Conservation (phyloP, 2,113 vertebrate genomes). For the Oostethus manadensis region DNA sequence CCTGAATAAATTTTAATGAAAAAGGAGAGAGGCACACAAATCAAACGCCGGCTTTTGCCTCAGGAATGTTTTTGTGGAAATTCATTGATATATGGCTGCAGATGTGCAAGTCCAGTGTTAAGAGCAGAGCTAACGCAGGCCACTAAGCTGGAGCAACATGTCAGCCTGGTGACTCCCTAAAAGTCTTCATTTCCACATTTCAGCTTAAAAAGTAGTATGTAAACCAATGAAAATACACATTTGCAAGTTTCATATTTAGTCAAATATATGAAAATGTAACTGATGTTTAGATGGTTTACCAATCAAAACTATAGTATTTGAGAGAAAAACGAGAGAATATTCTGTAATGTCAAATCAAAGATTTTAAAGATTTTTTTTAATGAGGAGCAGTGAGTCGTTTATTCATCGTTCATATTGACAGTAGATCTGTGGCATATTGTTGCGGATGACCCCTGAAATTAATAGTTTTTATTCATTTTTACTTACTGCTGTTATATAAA, state of each 20-base stretch:
- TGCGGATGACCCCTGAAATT: background rate
- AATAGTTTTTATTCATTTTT: background rate
- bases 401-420: background rate
- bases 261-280: too few species aligned
- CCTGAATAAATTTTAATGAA: constrained; percentile 75
- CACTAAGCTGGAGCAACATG: constrained; percentile 51
- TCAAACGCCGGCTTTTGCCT: constrained; percentile 62
- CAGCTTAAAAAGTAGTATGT: constrained; percentile 34
- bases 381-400: background rate
- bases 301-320: background rate
- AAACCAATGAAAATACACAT: too few species aligned
- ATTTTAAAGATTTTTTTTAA: background rate
- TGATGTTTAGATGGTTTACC: background rate
- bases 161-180: constrained; percentile 57
- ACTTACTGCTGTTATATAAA: background rate
- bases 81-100: constrained; percentile 72
- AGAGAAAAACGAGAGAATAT: background rate
- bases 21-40: constrained; percentile 73
- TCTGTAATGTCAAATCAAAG: background rate
- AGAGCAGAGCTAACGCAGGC: constrained; percentile 51
- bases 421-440: background rate
- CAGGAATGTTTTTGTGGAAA: constrained; percentile 71
- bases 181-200: constrained; percentile 43
- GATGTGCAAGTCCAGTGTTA: constrained; percentile 68
- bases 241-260: too few species aligned